Evolutionary conservation across 2,888 invertebrate species (phyloP).

Genomic region (Zonitis immaculata): DNA sequence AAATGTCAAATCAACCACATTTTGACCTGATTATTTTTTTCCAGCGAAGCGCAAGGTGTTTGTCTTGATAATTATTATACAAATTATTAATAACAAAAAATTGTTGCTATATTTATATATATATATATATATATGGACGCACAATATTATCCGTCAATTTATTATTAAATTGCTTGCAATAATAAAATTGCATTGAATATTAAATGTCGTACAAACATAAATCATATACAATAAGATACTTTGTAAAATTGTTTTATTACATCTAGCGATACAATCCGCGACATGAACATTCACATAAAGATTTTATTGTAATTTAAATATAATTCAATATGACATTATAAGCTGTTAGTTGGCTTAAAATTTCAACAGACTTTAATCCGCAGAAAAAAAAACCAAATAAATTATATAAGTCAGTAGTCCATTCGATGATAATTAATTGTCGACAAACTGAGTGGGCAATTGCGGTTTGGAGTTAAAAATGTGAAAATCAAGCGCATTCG

Average conservation of each 20-base stretch:
- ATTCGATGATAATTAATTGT: background rate
- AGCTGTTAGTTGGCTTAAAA: constrained; percentile 41
- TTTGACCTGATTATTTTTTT: background rate
- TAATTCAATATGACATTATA: constrained; percentile 40
- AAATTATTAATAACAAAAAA: too few species aligned
- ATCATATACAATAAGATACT: too few species aligned
- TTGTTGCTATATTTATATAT: too few species aligned
- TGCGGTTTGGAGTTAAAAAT: too few species aligned
- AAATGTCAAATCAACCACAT: background rate
- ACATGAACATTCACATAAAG: constrained; percentile 44
- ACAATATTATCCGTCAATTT: background rate
- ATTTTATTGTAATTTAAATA: constrained; percentile 32
- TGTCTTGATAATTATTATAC: too few species aligned
- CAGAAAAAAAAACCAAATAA: too few species aligned
- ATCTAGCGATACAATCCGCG: constrained; percentile 39
- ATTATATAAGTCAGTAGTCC: too few species aligned
- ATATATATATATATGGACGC: too few species aligned
- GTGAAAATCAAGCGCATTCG: too few species aligned
- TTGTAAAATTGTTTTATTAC: constrained; percentile 40
- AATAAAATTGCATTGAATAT: background rate
- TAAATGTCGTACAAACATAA: background rate
- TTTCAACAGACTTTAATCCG: too few species aligned
- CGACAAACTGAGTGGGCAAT: too few species aligned
- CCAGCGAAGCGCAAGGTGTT: background rate
- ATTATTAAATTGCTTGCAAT: background rate